A percentile compares a stretch with the other conserved stretches of the same genome.
phyloP scores from a whole-genome alignment of 2,113 vertebrate species.

The Ctenomys sociabilis region DNA sequence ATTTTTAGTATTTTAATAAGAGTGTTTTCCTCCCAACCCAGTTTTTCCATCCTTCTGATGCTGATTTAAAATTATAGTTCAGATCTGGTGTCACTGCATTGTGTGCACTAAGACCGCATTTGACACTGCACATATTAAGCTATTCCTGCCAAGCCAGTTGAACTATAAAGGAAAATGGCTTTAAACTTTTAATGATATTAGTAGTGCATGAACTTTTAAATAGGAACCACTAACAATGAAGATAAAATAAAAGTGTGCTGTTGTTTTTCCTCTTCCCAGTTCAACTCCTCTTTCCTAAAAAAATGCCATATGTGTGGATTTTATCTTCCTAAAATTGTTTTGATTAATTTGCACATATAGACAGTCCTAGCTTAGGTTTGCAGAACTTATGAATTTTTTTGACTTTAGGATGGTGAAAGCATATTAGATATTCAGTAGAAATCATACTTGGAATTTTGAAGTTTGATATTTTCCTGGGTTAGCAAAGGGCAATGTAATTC shows the following conservation, averaged over 20 bases:
- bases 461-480: background rate
- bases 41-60: conserved; percentile 56
- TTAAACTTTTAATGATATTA: conserved; percentile 47
- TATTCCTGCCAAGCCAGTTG: background rate
- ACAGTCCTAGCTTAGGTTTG: background rate
- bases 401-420: background rate
- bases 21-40: conserved; percentile 23
- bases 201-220: background rate
- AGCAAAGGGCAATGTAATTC: too few species aligned
- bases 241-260: conserved; percentile 1
- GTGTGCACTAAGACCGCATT: conserved; percentile 12
- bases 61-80: conserved; percentile 57
- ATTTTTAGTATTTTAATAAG: conserved; percentile 61
- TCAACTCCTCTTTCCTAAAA: background rate
- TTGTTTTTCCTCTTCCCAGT: background rate
- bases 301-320: background rate
- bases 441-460: background rate
- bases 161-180: background rate
- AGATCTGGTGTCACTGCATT: background rate
- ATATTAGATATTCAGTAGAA: background rate
- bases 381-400: background rate
- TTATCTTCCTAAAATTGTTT: conserved; percentile 6
- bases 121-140: background rate
- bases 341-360: background rate
- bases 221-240: background rate